Conservation (phyloP, 2,888 invertebrate genomes). For the Atrina japonica region DNA sequence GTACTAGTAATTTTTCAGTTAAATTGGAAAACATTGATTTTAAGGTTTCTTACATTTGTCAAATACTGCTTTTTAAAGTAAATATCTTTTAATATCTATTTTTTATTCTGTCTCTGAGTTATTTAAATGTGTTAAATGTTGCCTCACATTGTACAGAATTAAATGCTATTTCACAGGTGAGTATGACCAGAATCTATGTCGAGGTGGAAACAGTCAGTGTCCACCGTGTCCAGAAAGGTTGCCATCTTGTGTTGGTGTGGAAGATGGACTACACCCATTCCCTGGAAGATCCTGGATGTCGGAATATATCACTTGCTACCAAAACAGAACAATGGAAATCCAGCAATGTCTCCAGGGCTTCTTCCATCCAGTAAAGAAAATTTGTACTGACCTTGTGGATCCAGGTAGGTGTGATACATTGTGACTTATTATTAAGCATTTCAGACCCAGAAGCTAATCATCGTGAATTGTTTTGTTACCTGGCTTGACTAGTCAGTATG, state of each 20-base stretch:
- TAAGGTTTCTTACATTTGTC: too few relatives aligned
- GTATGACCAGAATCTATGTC: slow-evolving; percentile 54
- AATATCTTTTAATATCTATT: too few relatives aligned
- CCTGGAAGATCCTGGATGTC: slow-evolving; percentile 47
- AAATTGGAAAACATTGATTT: too few relatives aligned
- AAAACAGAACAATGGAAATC: slow-evolving; percentile 52
- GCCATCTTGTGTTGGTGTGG: slow-evolving; percentile 51
- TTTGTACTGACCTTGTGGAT: slow-evolving; percentile 1
- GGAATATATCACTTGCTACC: slow-evolving; percentile 49
- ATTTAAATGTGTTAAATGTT: too few relatives aligned
- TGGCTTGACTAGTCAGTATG: too few relatives aligned
- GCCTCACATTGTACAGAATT: not conserved
- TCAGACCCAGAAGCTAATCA: too few relatives aligned
- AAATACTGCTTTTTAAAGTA: too few relatives aligned
- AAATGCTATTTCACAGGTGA: slow-evolving; percentile 51
- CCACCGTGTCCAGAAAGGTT: slow-evolving; percentile 50
- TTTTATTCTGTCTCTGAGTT: too few relatives aligned
- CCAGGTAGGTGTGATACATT: slow-evolving; percentile 17
- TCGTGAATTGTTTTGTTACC: too few relatives aligned
- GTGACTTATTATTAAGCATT: too few relatives aligned
- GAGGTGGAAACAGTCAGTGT: slow-evolving; percentile 40
- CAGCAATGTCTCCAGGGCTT: slow-evolving; percentile 38
- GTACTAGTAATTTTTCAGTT: too few relatives aligned
- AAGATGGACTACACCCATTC: slow-evolving; percentile 51
- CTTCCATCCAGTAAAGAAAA: slow-evolving; percentile 35